phyloP scores from a whole-genome alignment of 2,113 vertebrate genomes.

The Prionailurus bengalensis region DNA sequence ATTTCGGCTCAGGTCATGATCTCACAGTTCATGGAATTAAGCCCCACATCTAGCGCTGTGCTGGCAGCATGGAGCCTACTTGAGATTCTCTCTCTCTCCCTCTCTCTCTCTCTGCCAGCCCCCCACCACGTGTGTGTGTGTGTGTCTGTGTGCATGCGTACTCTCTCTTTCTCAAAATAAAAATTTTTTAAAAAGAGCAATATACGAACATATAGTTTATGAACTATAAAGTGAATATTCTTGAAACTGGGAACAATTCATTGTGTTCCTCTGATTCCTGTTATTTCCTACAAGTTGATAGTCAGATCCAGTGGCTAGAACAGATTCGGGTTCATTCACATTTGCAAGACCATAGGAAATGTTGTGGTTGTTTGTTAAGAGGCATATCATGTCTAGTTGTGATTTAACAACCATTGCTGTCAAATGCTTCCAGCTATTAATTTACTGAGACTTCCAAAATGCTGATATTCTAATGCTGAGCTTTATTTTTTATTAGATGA shows the following conservation, averaged over 20 bases:
- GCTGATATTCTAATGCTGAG: not conserved
- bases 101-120: too few relatives aligned
- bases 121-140: too few relatives aligned
- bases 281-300: not conserved
- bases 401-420: not conserved
- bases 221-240: not conserved
- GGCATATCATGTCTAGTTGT: not conserved
- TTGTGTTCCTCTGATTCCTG: not conserved
- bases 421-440: not conserved
- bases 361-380: not conserved
- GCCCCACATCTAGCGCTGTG: too few relatives aligned
- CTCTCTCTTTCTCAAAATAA: too few relatives aligned
- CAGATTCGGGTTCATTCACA: not conserved
- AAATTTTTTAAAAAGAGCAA: not conserved
- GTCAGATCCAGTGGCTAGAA: not conserved
- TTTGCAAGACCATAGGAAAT: not conserved
- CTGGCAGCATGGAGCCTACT: too few relatives aligned
- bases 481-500: conserved; percentile 8
- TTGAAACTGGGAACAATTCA: not conserved
- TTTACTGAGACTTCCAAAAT: not conserved
- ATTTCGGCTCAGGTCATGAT: too few relatives aligned
- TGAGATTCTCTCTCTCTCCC: too few relatives aligned
- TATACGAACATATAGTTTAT: not conserved
- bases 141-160: too few relatives aligned
- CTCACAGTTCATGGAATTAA: too few relatives aligned